Evolutionary conservation across 2,113 vertebrate genomes (phyloP).

Genomic region (Lanius collurio): DNA sequence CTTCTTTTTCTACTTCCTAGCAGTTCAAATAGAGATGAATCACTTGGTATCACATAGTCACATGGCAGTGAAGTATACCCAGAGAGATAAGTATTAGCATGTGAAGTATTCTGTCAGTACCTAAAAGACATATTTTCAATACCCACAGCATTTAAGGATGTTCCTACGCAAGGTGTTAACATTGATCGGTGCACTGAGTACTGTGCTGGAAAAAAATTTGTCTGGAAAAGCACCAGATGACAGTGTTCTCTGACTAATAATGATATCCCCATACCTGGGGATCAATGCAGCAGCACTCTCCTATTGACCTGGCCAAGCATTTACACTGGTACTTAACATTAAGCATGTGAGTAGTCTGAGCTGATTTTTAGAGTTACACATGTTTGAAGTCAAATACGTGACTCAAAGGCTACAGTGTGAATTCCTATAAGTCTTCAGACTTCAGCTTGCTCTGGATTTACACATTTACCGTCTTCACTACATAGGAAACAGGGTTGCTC

Average conservation of each 20-base stretch:
- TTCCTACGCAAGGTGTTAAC: background rate
- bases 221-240: conserved; percentile 15
- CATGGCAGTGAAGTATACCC: background rate
- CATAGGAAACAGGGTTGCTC: background rate
- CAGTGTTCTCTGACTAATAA: background rate
- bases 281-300: background rate
- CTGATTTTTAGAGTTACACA: background rate
- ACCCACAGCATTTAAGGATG: background rate
- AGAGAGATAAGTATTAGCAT: background rate
- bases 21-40: conserved; percentile 19
- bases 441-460: background rate
- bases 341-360: background rate
- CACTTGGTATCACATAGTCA: background rate
- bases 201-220: conserved; percentile 5
- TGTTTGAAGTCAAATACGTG: background rate
- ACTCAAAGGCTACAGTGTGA: background rate
- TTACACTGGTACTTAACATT: background rate
- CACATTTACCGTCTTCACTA: background rate
- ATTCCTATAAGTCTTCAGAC: background rate
- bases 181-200: background rate
- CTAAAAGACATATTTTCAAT: background rate
- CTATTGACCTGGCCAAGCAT: conserved; percentile 14
- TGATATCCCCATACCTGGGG: background rate
- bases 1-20: conserved; percentile 7
- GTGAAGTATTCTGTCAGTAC: background rate